Conservation (phyloP, 1,140 invertebrate genomes). For the Acyrthosiphon pisum region DNA sequence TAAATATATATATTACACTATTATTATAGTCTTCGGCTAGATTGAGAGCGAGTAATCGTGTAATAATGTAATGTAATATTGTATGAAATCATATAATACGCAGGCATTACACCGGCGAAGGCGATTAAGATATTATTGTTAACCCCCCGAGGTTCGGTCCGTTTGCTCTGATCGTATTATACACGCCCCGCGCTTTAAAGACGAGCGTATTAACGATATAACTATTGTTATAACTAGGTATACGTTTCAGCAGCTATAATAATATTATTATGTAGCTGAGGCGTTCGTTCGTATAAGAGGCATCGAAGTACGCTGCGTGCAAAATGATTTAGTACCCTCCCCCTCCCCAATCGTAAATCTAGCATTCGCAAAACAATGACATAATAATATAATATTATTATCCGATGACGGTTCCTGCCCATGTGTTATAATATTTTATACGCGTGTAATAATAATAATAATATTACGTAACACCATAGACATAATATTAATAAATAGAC, state of each 20-base stretch:
- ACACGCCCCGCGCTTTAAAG: not conserved
- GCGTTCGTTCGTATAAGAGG: not conserved
- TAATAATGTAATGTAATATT: not conserved
- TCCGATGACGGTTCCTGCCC: not conserved
- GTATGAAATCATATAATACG: not conserved
- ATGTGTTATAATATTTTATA: not conserved
- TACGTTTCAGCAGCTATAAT: not conserved
- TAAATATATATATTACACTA: not conserved
- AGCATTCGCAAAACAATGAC: not conserved
- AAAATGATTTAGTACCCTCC: not conserved
- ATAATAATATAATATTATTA: not conserved
- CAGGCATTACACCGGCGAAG: not conserved
- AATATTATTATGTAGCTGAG: not conserved
- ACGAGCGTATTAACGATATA: not conserved
- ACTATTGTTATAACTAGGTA: not conserved
- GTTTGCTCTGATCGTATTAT: not conserved
- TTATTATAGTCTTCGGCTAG: not conserved
- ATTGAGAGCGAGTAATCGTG: not conserved
- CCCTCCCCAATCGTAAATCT: not conserved
- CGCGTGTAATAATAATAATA: no score
- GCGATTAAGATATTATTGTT: not conserved
- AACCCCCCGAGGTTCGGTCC: not conserved
- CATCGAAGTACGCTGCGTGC: not conserved
- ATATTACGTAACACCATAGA: no score
- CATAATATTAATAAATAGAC: no score